Base-by-base conservation (phyloP, 2,113 vertebrate species). In the Balaeniceps rex region DNA sequence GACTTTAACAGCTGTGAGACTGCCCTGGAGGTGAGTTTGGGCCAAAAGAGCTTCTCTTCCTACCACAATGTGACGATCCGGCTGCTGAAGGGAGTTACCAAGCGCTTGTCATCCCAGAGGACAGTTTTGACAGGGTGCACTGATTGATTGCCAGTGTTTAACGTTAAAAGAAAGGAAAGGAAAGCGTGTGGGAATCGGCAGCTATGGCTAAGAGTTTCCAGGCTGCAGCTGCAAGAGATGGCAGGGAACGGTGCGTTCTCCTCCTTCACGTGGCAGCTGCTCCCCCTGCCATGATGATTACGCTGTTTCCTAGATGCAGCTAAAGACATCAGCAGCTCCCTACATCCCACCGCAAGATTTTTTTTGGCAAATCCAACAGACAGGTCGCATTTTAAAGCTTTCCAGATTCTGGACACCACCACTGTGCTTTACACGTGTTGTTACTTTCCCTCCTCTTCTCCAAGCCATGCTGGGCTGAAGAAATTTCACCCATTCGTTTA, bases 11-110 rank as follows among this genome's bases (percentile, higher is more conserved):
- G 72, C 75, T 15, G 31, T 1, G 61, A 44, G 70, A 15, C 12
- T 23, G 29, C n/a, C 36, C 55, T 3, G 18, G 65, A 76, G 51
- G 19, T 2, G 22, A 44, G 19, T 38, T 55, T 9, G 64, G 33
- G 28, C 52, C 68, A 54, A 24, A 42, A 58, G 5, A 36, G 26
- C 57, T 46, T 40, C 29, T 91, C 77, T 70, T 46, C 57, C 42
- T 38, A 12, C 40, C 28, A 1, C 54, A 19, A 0, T 0, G 11
- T 2, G 25, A 11, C 0, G 0, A 36, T 10, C 9, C 4, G 12
- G 36, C 69, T 83, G 79, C 88, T 14, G 46, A 12, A 60, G 19
- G 49, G 69, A 40, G 7, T 1, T 49, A 61, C 28, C 22, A 2
- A 65, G 55, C 3, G 2, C 17, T n/a, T 15, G 8, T 17, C 29